Evolutionary conservation across 2,888 invertebrate species (phyloP).

Genomic region (Leptothorax acervorum): DNA sequence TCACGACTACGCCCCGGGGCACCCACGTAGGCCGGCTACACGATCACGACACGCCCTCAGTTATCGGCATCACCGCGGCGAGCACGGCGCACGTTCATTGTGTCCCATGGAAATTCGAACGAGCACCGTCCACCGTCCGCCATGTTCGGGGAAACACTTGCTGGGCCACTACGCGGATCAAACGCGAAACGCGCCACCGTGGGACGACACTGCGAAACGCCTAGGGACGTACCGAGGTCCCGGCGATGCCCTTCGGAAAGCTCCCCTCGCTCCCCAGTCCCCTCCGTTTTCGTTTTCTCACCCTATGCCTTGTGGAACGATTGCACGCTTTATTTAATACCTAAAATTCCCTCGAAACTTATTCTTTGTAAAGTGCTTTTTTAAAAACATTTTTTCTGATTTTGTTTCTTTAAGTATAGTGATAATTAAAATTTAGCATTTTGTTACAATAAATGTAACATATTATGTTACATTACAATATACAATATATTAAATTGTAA

Average conservation of each 20-base stretch:
- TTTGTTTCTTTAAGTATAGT: background rate
- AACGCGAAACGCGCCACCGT: slow-evolving; percentile 40
- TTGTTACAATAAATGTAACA: background rate
- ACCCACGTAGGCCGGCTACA: slow-evolving; percentile 70
- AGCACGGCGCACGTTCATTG: slow-evolving; percentile 75
- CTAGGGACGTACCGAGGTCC: slow-evolving; percentile 56
- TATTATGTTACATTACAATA: too few species aligned
- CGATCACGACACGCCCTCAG: slow-evolving; percentile 73
- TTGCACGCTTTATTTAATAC: background rate
- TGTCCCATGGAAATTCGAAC: slow-evolving; percentile 80
- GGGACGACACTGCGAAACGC: slow-evolving; percentile 35
- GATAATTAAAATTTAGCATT: background rate
- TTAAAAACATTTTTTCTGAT: background rate
- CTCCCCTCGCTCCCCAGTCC: too few species aligned
- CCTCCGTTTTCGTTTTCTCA: background rate
- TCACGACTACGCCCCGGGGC: slow-evolving; percentile 67
- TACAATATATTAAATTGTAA: too few species aligned
- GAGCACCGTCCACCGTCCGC: slow-evolving; percentile 78
- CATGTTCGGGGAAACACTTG: slow-evolving; percentile 80
- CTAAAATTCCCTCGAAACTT: background rate
- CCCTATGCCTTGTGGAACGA: too few species aligned
- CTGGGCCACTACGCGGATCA: slow-evolving; percentile 73
- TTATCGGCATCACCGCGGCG: slow-evolving; percentile 70
- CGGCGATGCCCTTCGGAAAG: background rate
- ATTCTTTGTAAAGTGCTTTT: too few species aligned